These are phyloP conservation scores for Microchirus variegatus DNA, from an alignment of 2,797 vertebrate species.

Conservation along the genomic window DNA sequence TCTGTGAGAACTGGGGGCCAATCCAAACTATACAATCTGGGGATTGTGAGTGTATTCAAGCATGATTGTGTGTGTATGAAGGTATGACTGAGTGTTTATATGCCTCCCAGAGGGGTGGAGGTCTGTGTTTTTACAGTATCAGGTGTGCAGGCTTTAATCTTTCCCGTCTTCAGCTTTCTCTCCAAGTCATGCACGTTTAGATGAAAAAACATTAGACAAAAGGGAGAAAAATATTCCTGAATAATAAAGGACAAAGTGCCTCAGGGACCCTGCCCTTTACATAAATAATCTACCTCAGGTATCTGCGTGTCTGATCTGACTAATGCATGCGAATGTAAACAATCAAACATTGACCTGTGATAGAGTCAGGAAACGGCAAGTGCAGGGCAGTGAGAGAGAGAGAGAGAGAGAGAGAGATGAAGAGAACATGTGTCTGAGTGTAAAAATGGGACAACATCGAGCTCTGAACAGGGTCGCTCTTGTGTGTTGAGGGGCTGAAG, in stretches of 20 bases:
- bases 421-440: slow-evolving; percentile 34
- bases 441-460: slow-evolving; percentile 9
- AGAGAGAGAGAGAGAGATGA: not conserved
- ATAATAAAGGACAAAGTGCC: slow-evolving; percentile 59
- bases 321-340: slow-evolving; percentile 69
- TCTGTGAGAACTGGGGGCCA: slow-evolving; percentile 54
- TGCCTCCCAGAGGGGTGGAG: slow-evolving; percentile 59
- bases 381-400: slow-evolving; percentile 17
- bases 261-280: slow-evolving; percentile 55
- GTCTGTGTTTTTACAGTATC: slow-evolving; percentile 78
- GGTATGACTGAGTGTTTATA: slow-evolving; percentile 63
- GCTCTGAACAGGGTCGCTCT: slow-evolving; percentile 18
- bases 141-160: slow-evolving; percentile 73
- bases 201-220: slow-evolving; percentile 53
- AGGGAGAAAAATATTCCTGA: slow-evolving; percentile 44
- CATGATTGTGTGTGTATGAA: slow-evolving; percentile 38
- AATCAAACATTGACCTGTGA: slow-evolving; percentile 42
- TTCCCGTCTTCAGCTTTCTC: slow-evolving; percentile 38
- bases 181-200: slow-evolving; percentile 44
- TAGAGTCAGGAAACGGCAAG: slow-evolving; percentile 35
- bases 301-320: slow-evolving; percentile 68
- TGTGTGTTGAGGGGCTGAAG: slow-evolving; percentile 9
- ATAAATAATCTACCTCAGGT: slow-evolving; percentile 67
- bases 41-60: slow-evolving; percentile 55
- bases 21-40: slow-evolving; percentile 75